phyloP scores from a whole-genome alignment of 2,888 invertebrate species.

The Drosophila histrio region DNA sequence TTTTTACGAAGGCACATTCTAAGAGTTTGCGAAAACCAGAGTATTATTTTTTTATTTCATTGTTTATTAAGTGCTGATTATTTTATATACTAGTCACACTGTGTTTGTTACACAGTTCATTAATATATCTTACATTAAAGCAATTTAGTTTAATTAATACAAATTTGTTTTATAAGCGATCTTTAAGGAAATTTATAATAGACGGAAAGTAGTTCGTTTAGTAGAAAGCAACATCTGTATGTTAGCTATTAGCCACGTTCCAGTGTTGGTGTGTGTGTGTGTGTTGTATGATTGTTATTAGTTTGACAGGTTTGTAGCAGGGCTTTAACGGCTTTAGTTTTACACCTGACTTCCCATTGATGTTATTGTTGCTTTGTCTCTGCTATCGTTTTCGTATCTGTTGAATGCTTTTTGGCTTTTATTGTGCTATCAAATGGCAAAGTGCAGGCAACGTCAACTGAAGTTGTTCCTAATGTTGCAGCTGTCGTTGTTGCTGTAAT shows the following conservation, averaged over 20 bases:
- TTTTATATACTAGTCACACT: too few relatives aligned
- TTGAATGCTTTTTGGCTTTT: constrained; percentile 37
- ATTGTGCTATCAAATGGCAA: constrained; percentile 56
- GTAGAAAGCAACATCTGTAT: neutral
- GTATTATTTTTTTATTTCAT: too few relatives aligned
- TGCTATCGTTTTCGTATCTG: constrained; percentile 28
- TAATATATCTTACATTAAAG: too few relatives aligned
- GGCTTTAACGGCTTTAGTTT: constrained; percentile 40
- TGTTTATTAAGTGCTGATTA: too few relatives aligned
- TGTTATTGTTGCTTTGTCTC: neutral
- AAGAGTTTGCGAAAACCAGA: too few relatives aligned
- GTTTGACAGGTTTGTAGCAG: constrained; percentile 33
- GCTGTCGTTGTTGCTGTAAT: constrained; percentile 20
- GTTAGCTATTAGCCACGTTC: neutral
- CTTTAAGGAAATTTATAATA: too few relatives aligned
- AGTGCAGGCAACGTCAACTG: constrained; percentile 26
- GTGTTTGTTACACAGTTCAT: too few relatives aligned
- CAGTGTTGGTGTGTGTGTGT: neutral
- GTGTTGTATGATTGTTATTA: constrained; percentile 16
- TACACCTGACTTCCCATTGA: constrained; percentile 42
- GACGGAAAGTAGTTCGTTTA: too few relatives aligned
- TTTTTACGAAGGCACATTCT: too few relatives aligned
- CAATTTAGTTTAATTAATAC: too few relatives aligned
- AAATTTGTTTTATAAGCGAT: too few relatives aligned
- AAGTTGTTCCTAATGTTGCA: constrained; percentile 5